phyloP scores from a whole-genome alignment of 2,113 vertebrate genomes.

The Bos javanicus region DNA sequence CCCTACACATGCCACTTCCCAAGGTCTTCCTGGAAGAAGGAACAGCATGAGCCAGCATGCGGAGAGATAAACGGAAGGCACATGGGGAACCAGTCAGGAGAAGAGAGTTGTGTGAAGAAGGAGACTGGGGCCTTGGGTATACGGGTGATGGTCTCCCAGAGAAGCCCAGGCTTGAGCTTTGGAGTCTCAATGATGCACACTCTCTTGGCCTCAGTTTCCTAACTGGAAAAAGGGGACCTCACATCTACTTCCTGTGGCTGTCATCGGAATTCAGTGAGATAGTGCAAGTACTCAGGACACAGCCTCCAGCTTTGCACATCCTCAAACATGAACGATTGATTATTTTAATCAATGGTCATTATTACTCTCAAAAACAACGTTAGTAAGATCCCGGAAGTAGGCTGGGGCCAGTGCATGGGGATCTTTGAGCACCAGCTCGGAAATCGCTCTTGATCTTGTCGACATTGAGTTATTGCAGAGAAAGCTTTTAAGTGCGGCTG shows the following conservation, averaged over 20 bases:
- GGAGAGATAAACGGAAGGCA: rapidly evolving
- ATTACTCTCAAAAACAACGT: not conserved
- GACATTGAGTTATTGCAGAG: rapidly evolving
- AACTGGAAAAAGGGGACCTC: not conserved
- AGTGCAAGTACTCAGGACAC: no score
- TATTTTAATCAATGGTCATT: not conserved
- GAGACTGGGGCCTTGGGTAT: not conserved
- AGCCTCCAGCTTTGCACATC: rapidly evolving
- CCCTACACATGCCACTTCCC: not conserved
- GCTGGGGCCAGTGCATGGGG: rapidly evolving
- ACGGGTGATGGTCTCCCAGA: not conserved
- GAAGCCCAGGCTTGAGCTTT: not conserved
- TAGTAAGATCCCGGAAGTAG: not conserved
- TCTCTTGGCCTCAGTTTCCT: not conserved
- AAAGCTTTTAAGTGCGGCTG: not conserved
- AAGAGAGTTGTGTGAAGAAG: not conserved
- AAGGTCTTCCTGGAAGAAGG: not conserved
- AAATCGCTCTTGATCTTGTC: rapidly evolving
- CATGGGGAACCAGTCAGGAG: not conserved
- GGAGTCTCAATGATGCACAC: not conserved
- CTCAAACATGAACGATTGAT: not conserved
- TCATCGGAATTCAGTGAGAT: not conserved
- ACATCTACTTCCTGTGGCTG: not conserved
- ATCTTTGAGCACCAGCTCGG: not conserved
- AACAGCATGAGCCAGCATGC: rapidly evolving